Base-by-base conservation (phyloP, 1,140 invertebrate genomes). In the Teleogryllus occipitalis region DNA sequence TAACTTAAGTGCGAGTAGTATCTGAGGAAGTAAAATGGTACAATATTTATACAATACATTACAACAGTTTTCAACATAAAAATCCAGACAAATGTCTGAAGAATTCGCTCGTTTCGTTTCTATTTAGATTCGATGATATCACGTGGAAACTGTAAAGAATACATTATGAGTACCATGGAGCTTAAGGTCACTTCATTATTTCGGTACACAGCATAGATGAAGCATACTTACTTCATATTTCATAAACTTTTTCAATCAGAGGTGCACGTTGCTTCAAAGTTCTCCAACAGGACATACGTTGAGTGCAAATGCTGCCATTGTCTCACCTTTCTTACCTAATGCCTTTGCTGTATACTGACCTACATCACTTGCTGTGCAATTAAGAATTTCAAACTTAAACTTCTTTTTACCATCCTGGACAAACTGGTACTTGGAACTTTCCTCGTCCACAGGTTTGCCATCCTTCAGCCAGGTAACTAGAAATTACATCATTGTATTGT, bases 331-430 rank as follows among this genome's bases (percentile, higher is more conserved):
- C 83, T 94, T 93, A 82, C 93, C 92, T 48, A 93, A 91, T n/a
- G 93, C 95, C 83, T 93, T 93, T 8, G 96, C 95, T 80, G 92
- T 89, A 86, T 98, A 98, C 85, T 97, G 95, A 47, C 96, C 97
- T 82, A 94, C 90, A 87, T 98, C 97, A 80, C 93, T 93, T 73
- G 91, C 86, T 80, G 90, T 90, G 84, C 92, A 93, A 79, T 92
- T 90, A 74, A 92, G 90, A 81, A 98, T 94, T 81, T 89, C 89
- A 79, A 91, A 86, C 83, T 92, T 90, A 82, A 96, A 92, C 80
- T 90, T 91, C 82, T 92, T 95, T 77, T 91, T 91, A 81, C 91
- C 92, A 83, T 95, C 92, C 85, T 93, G 92, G 72, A 90, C 93
- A 86, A 96, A 95, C 82, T 92, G 92, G 85, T 95, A 96, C 85